Conservation (phyloP, 37 sponge, comb jelly and placozoan genomes). For the Mnemiopsis leidyi region DNA sequence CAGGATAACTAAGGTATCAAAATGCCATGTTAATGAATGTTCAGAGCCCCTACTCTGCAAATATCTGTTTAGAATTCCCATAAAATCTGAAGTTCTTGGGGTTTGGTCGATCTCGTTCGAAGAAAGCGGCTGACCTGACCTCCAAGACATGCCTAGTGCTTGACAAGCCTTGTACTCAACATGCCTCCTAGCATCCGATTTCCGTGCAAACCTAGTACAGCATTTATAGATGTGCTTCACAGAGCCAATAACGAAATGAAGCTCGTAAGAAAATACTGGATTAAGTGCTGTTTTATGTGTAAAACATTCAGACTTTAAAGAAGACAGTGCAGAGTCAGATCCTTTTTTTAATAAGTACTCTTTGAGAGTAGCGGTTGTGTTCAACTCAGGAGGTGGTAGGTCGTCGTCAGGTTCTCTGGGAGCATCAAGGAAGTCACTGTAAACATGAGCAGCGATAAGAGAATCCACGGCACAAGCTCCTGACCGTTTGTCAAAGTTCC, state of each 20-base stretch:
- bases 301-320: too few relatives aligned
- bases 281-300: background rate
- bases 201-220: background rate
- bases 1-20: too few relatives aligned
- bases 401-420: background rate
- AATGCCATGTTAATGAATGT: background rate
- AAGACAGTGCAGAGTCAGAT: background rate
- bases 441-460: too few relatives aligned
- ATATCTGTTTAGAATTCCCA: background rate
- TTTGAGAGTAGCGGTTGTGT: background rate
- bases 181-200: background rate
- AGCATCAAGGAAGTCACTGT: background rate
- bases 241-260: background rate
- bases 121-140: background rate
- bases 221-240: background rate
- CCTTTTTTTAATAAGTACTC: background rate
- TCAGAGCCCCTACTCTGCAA: background rate
- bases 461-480: too few relatives aligned
- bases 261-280: background rate
- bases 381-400: background rate
- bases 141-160: background rate
- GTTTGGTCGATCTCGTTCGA: background rate
- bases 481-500: too few relatives aligned
- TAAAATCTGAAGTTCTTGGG: background rate
- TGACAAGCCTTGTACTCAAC: background rate